Base-by-base conservation (phyloP, 2,888 invertebrate species). In the Oxystoma pomonae region DNA sequence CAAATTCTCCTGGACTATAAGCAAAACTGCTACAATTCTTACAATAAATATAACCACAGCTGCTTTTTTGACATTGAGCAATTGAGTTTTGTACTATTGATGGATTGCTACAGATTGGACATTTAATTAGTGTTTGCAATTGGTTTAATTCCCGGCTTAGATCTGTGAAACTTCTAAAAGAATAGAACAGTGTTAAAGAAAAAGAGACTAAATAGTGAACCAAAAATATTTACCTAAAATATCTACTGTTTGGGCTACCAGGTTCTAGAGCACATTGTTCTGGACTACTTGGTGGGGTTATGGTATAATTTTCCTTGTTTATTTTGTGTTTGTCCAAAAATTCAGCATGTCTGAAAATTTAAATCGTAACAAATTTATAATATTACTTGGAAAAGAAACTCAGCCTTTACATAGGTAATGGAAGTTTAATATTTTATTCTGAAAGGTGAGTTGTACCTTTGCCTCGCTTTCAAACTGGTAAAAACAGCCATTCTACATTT, bases 41-140 rank as follows among this genome's bases (percentile, higher is more conserved):
- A 66, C 80, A 80, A 63, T 72, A 75, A 60, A 79, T 79, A 64
- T 75, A 76, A 5, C 78, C 77, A 62, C 80, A 80, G 12, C 35
- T 35, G 17, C 68, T 50, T 58, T 73, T 71, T 61, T 73, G 75
- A 60, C 80, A 80, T 59, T 79, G 78, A 20, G 73, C 75, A 51
- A 80, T 76, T 61, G 70, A 73, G 52, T 72, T 74, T 49, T 78
- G 76, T 20, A 78, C 75, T 7, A 80, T 68, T 3, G 76, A 73
- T 1, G 75, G 72, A 21, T 72, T 70, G 20, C 64, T 67, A 67
- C 80, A 80, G 35, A 61, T 67, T 0, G 72, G 74, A 58, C 80
- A 80, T 53, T 76, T 77, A 5, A 69, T 69, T 2, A 77, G 66
- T n/a, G 71, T 73, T 65, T 80, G 78, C 52, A 71, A 72, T 20